Evolutionary conservation across 2,888 invertebrate species (phyloP).

Genomic region (Meghimatium bilineatum): DNA sequence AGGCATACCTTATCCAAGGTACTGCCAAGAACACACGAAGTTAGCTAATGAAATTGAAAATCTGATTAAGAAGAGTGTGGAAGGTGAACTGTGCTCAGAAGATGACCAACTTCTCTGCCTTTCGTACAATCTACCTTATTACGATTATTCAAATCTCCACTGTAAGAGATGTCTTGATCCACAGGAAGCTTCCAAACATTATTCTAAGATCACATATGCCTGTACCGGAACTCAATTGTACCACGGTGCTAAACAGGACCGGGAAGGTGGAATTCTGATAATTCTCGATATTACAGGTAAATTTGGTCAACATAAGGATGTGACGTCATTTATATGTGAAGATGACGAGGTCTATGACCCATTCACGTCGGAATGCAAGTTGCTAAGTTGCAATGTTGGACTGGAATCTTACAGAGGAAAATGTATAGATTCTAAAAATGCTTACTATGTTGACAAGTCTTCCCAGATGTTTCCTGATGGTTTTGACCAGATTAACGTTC

Average conservation of each 20-base stretch:
- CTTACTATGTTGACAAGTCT: background rate
- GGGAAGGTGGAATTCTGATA: background rate
- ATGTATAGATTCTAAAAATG: slow-evolving; percentile 9
- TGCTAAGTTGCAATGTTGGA: slow-evolving; percentile 30
- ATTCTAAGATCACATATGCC: background rate
- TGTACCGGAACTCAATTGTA: background rate
- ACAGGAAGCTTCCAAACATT: background rate
- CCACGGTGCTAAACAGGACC: too few species aligned
- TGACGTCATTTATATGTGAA: slow-evolving; percentile 4
- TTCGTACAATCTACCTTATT: background rate
- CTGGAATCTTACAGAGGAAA: slow-evolving; percentile 32
- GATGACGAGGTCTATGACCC: slow-evolving; percentile 45
- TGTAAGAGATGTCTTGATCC: background rate
- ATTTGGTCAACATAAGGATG: background rate
- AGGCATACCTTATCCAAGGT: background rate
- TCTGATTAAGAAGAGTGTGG: background rate
- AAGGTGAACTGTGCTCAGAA: background rate
- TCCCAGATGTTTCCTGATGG: slow-evolving; percentile 34
- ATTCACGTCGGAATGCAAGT: slow-evolving; percentile 28
- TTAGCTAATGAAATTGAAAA: background rate
- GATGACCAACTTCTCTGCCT: background rate
- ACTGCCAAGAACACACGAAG: background rate
- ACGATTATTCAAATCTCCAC: slow-evolving; percentile 15
- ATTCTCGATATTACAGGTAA: slow-evolving; percentile 31
- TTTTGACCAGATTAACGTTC: background rate